Evolutionary conservation across 2,113 vertebrate genomes (phyloP).

Genomic region (Leptosomus discolor): DNA sequence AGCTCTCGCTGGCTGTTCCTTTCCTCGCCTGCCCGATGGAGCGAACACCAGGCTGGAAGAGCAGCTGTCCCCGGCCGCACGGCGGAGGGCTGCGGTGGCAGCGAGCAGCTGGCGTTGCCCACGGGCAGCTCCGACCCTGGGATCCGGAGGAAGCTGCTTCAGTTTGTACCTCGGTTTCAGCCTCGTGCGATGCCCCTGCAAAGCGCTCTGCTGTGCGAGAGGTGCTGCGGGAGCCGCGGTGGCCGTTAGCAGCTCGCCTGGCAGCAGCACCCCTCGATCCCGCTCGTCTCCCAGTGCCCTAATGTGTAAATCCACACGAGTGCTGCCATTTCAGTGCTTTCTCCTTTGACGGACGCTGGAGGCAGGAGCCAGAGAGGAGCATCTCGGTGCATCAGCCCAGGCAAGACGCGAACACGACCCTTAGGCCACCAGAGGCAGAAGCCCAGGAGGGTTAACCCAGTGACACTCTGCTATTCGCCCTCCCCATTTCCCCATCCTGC

Average conservation of each 20-base stretch:
- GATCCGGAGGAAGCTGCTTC: background rate
- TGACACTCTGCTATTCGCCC: accelerated
- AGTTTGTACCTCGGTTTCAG: accelerated
- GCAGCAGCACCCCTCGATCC: background rate
- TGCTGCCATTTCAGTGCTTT: background rate
- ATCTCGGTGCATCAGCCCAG: accelerated
- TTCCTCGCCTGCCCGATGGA: background rate
- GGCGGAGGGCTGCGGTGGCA: accelerated
- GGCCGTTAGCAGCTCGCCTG: background rate
- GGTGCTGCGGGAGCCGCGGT: background rate
- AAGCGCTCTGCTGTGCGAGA: accelerated
- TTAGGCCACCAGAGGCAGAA: background rate
- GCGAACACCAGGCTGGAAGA: background rate
- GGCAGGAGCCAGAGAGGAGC: background rate
- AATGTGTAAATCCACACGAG: accelerated
- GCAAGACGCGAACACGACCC: background rate
- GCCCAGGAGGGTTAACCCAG: background rate
- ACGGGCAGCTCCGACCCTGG: accelerated
- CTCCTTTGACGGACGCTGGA: accelerated
- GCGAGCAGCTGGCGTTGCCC: background rate
- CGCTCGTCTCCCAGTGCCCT: accelerated
- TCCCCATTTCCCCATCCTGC: accelerated
- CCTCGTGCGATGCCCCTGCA: accelerated
- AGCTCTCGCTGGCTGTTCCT: background rate
- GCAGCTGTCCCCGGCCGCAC: background rate